A percentile compares a stretch with the other conserved stretches of the same genome.
Evolutionary conservation across 2,113 vertebrate genomes (phyloP).

Genomic region (Heliornis fulica): DNA sequence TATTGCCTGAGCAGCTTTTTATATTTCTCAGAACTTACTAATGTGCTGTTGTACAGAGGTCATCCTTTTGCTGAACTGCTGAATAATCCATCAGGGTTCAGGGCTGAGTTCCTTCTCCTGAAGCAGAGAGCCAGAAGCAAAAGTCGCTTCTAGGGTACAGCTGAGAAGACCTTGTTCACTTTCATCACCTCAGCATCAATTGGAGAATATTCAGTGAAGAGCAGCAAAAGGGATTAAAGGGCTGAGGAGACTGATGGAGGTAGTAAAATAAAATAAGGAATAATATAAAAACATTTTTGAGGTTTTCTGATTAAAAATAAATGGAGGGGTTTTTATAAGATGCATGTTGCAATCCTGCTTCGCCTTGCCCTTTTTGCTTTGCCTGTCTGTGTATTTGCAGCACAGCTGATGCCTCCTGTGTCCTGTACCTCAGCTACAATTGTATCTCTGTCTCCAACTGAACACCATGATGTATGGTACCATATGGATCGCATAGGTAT

Average conservation of each 20-base stretch:
- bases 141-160: not conserved
- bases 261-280: not conserved
- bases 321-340: not conserved
- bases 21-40: not conserved
- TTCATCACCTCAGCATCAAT: not conserved
- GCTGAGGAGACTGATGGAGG: not conserved
- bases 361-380: too few relatives aligned
- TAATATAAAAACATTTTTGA: not conserved
- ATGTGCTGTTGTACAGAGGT: not conserved
- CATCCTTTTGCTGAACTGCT: not conserved
- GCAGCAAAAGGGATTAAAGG: not conserved
- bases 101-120: not conserved
- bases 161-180: not conserved
- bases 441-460: too few relatives aligned
- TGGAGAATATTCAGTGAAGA: not conserved
- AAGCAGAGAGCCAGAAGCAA: not conserved
- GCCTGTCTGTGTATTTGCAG: too few relatives aligned
- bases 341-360: not conserved
- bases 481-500: too few relatives aligned
- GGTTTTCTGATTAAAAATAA: not conserved
- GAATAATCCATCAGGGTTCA: not conserved
- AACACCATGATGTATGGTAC: too few relatives aligned
- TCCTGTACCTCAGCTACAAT: too few relatives aligned
- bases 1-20: constrained; percentile 16
- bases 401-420: too few relatives aligned